A percentile compares a stretch with the other conserved stretches of the same genome.
Conservation (phyloP, 2,888 invertebrate species). For the Ectemnius continuus region DNA sequence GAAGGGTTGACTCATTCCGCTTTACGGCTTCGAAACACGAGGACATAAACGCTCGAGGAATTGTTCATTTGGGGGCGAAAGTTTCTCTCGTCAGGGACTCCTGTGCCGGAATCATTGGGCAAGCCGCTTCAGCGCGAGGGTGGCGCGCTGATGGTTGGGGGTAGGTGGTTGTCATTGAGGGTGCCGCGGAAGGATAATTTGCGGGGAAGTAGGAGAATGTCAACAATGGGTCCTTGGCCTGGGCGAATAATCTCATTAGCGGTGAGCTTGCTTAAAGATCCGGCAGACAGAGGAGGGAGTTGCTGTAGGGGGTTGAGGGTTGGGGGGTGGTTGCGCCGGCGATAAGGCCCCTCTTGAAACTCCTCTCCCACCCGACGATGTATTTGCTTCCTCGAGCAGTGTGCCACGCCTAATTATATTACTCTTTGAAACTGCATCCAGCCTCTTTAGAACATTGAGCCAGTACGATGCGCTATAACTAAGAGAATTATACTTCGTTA, state of each 20-base stretch:
- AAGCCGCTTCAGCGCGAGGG: neutral
- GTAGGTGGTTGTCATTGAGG: too few relatives aligned
- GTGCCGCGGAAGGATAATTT: slow-evolving; percentile 37
- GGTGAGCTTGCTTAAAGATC: slow-evolving; percentile 48
- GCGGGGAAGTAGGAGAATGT: slow-evolving; percentile 30
- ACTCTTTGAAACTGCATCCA: slow-evolving; percentile 53
- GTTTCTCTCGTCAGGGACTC: neutral
- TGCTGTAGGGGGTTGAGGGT: slow-evolving; percentile 27
- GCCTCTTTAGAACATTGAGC: slow-evolving; percentile 44
- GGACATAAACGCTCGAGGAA: slow-evolving; percentile 9
- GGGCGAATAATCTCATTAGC: slow-evolving; percentile 54
- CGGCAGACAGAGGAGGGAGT: slow-evolving; percentile 32
- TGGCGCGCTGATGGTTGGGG: slow-evolving; percentile 17
- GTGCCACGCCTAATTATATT: slow-evolving; percentile 60
- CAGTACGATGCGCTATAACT: slow-evolving; percentile 26
- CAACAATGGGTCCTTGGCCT: slow-evolving; percentile 49
- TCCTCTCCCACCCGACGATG: slow-evolving; percentile 37
- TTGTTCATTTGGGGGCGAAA: slow-evolving; percentile 33
- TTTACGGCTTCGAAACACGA: neutral
- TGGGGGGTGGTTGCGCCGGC: too few relatives aligned
- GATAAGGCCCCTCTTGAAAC: slow-evolving; percentile 25
- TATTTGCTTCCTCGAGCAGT: slow-evolving; percentile 47
- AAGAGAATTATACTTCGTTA: slow-evolving; percentile 54
- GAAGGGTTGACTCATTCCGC: neutral
- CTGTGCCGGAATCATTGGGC: neutral